Conservation (phyloP, 1,140 invertebrate species). For the Drosophila nasuta region DNA sequence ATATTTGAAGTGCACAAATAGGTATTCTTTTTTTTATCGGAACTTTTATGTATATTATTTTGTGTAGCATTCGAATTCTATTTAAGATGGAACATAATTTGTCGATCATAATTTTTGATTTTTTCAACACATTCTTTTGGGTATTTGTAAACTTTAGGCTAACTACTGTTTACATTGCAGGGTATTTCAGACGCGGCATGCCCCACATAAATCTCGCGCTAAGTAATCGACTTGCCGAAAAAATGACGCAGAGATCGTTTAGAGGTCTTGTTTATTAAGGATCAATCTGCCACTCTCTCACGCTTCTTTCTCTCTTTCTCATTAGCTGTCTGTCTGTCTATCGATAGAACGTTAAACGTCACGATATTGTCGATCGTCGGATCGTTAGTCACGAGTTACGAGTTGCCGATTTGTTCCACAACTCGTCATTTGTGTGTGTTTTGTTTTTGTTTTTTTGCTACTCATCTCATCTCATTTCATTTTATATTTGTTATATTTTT, state of each 20-base stretch:
- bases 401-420: constrained; percentile 10
- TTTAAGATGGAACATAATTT: too few relatives aligned
- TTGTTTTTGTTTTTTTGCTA: neutral
- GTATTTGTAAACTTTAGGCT: neutral
- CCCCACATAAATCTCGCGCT: neutral
- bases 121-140: too few relatives aligned
- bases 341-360: constrained; percentile 5
- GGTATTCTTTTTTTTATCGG: too few relatives aligned
- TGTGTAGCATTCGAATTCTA: neutral
- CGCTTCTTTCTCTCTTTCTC: neutral
- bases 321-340: neutral
- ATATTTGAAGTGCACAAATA: too few relatives aligned
- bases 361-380: constrained; percentile 52
- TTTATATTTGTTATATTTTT: constrained; percentile 49
- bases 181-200: constrained; percentile 15
- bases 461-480: constrained; percentile 8
- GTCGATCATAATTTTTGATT: too few relatives aligned
- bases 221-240: constrained; percentile 8
- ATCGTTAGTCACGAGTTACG: constrained; percentile 71
- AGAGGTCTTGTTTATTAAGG: constrained; percentile 19
- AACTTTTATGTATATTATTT: too few relatives aligned
- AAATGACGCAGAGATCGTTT: constrained; percentile 21
- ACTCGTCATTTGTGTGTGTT: constrained; percentile 44
- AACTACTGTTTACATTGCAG: constrained; percentile 9
- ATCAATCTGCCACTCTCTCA: neutral